Percentiles rank a stretch among this genome's conserved stretches.
phyloP scores from a whole-genome alignment of 2,113 vertebrate genomes.

The Danionella cerebrum region DNA sequence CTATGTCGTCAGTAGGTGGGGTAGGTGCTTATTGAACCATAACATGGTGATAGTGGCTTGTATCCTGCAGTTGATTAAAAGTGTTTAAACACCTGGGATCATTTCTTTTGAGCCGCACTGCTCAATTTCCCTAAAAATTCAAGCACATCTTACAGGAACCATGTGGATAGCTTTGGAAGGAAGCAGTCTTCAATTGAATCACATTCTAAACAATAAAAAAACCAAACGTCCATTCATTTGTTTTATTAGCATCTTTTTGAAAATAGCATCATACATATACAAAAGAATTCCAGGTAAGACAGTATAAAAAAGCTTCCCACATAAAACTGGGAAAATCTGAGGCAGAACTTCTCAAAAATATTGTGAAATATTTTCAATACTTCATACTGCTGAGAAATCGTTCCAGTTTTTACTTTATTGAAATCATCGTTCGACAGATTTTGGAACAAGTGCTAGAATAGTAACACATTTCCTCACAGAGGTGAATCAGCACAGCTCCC shows the following conservation, averaged over 20 bases:
- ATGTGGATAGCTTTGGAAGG: not conserved
- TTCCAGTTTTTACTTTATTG: slow-evolving; percentile 51
- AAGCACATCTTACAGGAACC: no score
- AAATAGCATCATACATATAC: slow-evolving; percentile 60
- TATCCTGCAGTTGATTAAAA: no score
- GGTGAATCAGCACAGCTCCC: slow-evolving; percentile 1
- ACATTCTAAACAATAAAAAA: not conserved
- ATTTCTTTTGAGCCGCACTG: no score
- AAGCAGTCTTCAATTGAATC: no score
- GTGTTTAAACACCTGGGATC: no score
- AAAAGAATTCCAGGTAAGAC: slow-evolving; percentile 48
- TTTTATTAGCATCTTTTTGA: slow-evolving; percentile 52
- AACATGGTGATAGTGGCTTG: no score
- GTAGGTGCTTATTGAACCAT: no score
- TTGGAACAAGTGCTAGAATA: slow-evolving; percentile 20
- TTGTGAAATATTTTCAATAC: slow-evolving; percentile 59
- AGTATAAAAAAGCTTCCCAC: slow-evolving; percentile 52
- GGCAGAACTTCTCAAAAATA: slow-evolving; percentile 57
- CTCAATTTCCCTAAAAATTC: no score
- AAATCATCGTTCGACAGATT: not conserved
- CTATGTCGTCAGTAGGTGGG: no score
- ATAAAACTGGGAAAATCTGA: slow-evolving; percentile 64
- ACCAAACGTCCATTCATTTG: slow-evolving; percentile 21
- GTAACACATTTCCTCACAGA: slow-evolving; percentile 29
- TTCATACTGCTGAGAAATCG: slow-evolving; percentile 47